These are phyloP conservation scores for Falco novaeseelandiae DNA, from an alignment of 2,797 vertebrate species.

Conservation along the genomic window DNA sequence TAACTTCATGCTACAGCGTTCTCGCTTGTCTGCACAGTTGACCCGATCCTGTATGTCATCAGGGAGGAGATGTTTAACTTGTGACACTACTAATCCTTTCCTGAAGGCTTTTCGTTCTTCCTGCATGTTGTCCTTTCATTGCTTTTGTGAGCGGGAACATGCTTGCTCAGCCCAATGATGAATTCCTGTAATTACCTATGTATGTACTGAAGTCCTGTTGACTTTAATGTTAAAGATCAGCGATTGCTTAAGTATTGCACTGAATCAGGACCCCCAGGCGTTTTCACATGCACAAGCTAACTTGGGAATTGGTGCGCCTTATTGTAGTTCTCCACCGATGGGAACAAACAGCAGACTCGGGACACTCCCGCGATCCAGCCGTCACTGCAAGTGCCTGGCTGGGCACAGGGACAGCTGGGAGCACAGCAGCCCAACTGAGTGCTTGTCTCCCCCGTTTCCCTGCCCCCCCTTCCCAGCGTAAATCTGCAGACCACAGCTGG, in stretches of 20 bases:
- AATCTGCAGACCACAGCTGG: not conserved
- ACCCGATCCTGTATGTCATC: constrained; percentile 65
- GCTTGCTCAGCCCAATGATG: constrained; percentile 57
- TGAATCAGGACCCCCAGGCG: constrained; percentile 45
- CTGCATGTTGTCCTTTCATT: constrained; percentile 53
- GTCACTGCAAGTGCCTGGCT: fast-evolving
- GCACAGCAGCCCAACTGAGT: fast-evolving
- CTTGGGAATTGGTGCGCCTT: not conserved
- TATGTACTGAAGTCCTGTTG: constrained; percentile 42
- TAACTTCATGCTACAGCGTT: not conserved
- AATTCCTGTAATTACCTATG: constrained; percentile 50
- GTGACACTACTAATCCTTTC: constrained; percentile 69
- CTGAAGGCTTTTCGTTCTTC: constrained; percentile 69
- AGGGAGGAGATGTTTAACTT: constrained; percentile 70
- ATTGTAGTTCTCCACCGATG: not conserved
- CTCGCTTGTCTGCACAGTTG: constrained; percentile 59
- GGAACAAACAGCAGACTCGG: not conserved
- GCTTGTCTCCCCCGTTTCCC: fast-evolving
- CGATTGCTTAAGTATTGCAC: constrained; percentile 40
- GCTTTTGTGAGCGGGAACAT: constrained; percentile 63
- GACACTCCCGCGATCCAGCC: fast-evolving
- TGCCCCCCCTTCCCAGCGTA: no score
- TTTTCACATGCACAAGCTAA: not conserved
- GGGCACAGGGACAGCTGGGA: not conserved
- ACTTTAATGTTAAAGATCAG: constrained; percentile 40